Conservation (phyloP, 2,888 invertebrate species). For the Volucella inanis region DNA sequence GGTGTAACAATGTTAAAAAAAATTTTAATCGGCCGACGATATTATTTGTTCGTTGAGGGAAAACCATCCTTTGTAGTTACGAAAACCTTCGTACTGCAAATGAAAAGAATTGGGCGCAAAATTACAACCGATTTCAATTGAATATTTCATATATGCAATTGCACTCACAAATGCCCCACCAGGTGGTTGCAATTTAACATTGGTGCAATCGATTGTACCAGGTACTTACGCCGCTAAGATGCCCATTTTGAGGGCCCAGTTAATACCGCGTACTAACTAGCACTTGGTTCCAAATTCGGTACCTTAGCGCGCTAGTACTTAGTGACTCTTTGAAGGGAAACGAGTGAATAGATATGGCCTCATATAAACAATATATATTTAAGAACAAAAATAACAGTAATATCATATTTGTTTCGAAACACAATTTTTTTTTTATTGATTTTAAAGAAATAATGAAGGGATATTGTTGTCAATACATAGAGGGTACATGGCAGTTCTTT, state of each 20-base stretch:
- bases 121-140: too few relatives aligned
- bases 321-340: too few relatives aligned
- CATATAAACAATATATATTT: neutral
- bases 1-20: neutral
- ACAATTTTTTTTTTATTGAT: conserved; percentile 40
- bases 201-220: neutral
- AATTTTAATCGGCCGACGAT: neutral
- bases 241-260: neutral
- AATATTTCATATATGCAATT: neutral
- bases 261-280: too few relatives aligned
- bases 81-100: conserved; percentile 12
- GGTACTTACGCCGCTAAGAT: neutral
- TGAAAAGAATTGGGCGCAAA: too few relatives aligned
- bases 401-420: conserved; percentile 16
- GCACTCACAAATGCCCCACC: too few relatives aligned
- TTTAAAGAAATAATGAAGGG: conserved; percentile 15
- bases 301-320: too few relatives aligned
- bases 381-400: neutral
- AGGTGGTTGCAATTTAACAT: neutral
- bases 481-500: neutral
- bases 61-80: neutral
- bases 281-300: too few relatives aligned
- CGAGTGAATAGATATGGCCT: too few relatives aligned
- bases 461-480: conserved; percentile 4
- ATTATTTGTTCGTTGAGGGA: neutral